Evolutionary conservation across 1,140 invertebrate species (phyloP), one percentile per base, ranked within the genome.

Genomic region (Steinernema feltiae): DNA sequence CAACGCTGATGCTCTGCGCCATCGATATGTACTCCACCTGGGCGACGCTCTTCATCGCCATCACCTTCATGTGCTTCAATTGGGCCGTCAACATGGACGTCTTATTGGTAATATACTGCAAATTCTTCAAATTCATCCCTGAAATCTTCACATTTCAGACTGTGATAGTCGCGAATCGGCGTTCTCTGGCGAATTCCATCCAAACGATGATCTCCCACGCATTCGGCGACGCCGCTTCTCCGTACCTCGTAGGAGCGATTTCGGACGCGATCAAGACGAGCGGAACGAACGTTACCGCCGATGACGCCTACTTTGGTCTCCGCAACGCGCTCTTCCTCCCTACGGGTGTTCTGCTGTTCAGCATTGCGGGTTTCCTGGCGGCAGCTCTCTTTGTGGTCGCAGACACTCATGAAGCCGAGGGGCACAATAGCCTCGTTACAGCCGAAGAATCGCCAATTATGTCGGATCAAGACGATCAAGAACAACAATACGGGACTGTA

Each of bases 121-220:
- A n/a, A n/a, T n/a, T n/a, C n/a, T 99, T 96, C 97, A 92, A 95
- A 1, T 92, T 99, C 87, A 94, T 98, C 75, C 93, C 95, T 70
- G 97, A 99, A 88, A 97, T 99, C 78, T 89, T 98, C 81, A 89
- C 24, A 24, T 30, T 84, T 78, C 0, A 83, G 78, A 75, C 80
- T 71, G 83, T 84, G n/a, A 81, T 85, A 24, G 78, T 86, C 12
- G 94, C 95, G 1, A 93, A 93, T 17, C 90, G 94, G 84, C 89
- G 95, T 84, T 93, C 93, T 0, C 93, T 93, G 30, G 95, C 95
- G 2, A 93, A 94, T 89, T 94, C 95, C 27, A 93, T 96, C 83
- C 94, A 97, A 89, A 95, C 96, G 82, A 88, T 96, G 21, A 88
- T 95, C 78, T 94, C 93, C 1, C 94, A 97, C 88, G 91, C 93